Evolutionary conservation across 1,140 invertebrate species (phyloP).

Genomic region (Zaprionus tsacasi): DNA sequence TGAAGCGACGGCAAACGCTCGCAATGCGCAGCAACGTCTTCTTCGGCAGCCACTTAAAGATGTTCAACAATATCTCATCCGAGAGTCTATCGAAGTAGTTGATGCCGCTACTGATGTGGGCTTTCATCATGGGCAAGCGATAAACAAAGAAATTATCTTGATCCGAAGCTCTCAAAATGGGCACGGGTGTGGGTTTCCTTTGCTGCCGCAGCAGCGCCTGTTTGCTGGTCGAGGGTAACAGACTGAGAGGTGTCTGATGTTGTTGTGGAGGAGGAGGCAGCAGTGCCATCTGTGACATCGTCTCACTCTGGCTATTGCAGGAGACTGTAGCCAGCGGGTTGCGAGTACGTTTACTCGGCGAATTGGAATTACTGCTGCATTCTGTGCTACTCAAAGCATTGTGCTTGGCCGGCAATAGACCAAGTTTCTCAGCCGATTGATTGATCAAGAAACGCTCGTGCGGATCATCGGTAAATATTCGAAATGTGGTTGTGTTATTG

Average conservation of each 20-base stretch:
- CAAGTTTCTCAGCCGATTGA: constrained; percentile 22
- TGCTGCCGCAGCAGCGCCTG: constrained; percentile 54
- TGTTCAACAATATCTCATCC: constrained; percentile 93
- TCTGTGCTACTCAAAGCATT: constrained; percentile 33
- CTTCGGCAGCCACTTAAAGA: constrained; percentile 93
- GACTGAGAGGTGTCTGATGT: constrained; percentile 42
- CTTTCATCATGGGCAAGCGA: constrained; percentile 56
- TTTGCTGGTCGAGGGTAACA: constrained; percentile 73
- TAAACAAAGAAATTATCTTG: constrained; percentile 69
- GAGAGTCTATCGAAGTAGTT: constrained; percentile 89
- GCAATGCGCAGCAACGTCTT: constrained; percentile 89
- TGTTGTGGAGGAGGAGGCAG: constrained; percentile 38
- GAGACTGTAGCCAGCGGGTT: constrained; percentile 72
- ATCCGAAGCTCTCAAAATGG: too few species aligned
- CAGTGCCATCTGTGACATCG: constrained; percentile 4
- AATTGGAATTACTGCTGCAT: constrained; percentile 63
- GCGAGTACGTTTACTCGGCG: constrained; percentile 64
- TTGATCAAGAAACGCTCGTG: too few species aligned
- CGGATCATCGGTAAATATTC: constrained; percentile 38
- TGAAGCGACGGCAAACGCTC: constrained; percentile 88
- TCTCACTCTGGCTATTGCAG: constrained; percentile 50
- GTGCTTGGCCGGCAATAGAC: constrained; percentile 48
- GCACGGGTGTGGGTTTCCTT: constrained; percentile 25
- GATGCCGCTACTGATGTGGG: constrained; percentile 59
- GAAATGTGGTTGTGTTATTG: constrained; percentile 29